These are phyloP conservation scores for Parotia lawesii DNA, from an alignment of 2,113 vertebrate genomes.

Conservation along the genomic window DNA sequence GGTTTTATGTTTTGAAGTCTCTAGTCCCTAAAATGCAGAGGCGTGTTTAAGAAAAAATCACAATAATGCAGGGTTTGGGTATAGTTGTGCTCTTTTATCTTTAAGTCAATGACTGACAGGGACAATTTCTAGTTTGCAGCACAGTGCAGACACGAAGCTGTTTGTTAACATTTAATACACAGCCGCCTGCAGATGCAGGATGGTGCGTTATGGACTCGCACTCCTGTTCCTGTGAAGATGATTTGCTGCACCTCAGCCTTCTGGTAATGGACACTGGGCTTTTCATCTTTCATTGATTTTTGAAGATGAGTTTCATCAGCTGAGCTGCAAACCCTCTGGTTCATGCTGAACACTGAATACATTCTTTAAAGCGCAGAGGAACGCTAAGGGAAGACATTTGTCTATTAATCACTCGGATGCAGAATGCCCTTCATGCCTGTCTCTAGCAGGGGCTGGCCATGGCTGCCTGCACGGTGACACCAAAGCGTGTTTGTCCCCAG, in stretches of 20 bases:
- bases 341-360: not conserved
- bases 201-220: fast-evolving
- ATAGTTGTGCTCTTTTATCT: not conserved
- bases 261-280: not conserved
- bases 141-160: not conserved
- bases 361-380: not conserved
- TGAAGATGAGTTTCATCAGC: not conserved
- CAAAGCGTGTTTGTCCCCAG: not conserved
- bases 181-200: not conserved
- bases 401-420: not conserved
- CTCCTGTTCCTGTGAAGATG: not conserved
- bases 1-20: not conserved
- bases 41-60: not conserved
- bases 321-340: not conserved
- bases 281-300: not conserved
- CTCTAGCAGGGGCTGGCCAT: not conserved
- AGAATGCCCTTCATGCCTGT: not conserved
- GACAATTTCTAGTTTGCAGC: not conserved
- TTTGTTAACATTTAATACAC: not conserved
- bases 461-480: not conserved
- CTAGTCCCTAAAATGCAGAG: not conserved
- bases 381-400: not conserved
- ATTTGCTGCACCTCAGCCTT: not conserved
- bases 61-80: not conserved
- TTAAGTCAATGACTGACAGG: not conserved